Percentiles rank a stretch among this genome's conserved stretches.
Conservation (phyloP, 2,888 invertebrate species). For the Euzophera pinguis region DNA sequence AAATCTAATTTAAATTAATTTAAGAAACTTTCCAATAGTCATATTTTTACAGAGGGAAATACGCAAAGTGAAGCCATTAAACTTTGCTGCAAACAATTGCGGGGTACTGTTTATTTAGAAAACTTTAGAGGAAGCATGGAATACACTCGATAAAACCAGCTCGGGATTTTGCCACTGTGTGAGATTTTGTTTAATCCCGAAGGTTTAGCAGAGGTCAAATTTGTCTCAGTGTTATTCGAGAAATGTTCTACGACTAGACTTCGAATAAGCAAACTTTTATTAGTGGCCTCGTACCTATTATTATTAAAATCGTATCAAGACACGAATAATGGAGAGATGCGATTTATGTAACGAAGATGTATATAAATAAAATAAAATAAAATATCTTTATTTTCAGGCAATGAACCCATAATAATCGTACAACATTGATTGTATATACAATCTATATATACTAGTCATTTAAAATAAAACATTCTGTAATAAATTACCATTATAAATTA, state of each 20-base stretch:
- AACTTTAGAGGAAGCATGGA: conserved; percentile 5
- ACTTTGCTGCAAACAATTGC: conserved; percentile 10
- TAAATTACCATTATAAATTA: too few species aligned
- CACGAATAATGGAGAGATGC: too few species aligned
- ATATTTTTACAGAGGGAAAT: conserved; percentile 8
- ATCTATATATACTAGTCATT: too few species aligned
- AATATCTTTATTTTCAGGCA: too few species aligned
- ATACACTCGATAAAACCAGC: conserved; percentile 6
- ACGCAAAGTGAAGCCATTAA: conserved; percentile 8
- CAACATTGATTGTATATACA: too few species aligned
- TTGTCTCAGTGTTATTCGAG: background rate
- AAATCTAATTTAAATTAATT: background rate
- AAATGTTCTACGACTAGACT: background rate
- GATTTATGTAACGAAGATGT: too few species aligned
- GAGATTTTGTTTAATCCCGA: conserved; percentile 6
- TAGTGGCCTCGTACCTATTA: too few species aligned
- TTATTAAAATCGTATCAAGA: too few species aligned
- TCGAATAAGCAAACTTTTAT: background rate
- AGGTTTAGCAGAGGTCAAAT: conserved; percentile 1
- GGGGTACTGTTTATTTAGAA: conserved; percentile 9
- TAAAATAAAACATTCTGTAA: too few species aligned
- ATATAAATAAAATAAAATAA: too few species aligned
- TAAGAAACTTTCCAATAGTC: background rate
- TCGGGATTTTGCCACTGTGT: background rate
- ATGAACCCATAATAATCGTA: too few species aligned